Evolutionary conservation across 2,888 invertebrate genomes (phyloP).

Genomic region (Cenopis cana): DNA sequence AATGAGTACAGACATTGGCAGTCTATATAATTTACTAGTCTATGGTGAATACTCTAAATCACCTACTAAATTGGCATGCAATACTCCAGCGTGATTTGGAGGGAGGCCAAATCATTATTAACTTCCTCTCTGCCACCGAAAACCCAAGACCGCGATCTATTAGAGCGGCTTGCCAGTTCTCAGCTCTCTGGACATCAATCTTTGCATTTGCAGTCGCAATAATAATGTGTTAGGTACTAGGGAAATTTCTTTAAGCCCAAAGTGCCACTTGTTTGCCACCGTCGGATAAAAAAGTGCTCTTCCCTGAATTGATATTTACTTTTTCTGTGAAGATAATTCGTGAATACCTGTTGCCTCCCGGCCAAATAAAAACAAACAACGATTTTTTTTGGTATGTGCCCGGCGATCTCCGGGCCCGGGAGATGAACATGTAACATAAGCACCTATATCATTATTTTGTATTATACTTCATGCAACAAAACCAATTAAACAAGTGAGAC

Average conservation of each 20-base stretch:
- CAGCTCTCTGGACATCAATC: conserved; percentile 9
- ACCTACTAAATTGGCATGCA: conserved; percentile 39
- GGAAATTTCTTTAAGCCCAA: not conserved
- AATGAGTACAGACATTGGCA: too few relatives aligned
- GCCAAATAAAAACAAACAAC: too few relatives aligned
- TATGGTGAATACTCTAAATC: conserved; percentile 8
- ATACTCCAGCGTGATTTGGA: conserved; percentile 35
- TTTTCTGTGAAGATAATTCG: not conserved
- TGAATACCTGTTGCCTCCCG: too few relatives aligned
- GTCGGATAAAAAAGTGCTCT: too few relatives aligned
- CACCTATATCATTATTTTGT: too few relatives aligned
- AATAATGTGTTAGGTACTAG: not conserved
- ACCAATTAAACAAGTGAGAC: too few relatives aligned
- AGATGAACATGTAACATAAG: too few relatives aligned
- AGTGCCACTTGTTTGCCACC: too few relatives aligned
- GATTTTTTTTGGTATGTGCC: too few relatives aligned
- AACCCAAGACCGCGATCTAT: conserved; percentile 37
- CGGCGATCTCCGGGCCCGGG: too few relatives aligned
- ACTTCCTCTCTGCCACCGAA: conserved; percentile 41
- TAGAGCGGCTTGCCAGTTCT: conserved; percentile 28
- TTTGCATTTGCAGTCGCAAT: not conserved
- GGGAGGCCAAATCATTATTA: conserved; percentile 42
- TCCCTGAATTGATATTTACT: not conserved
- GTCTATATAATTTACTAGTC: conserved; percentile 12
- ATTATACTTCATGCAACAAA: not conserved